Evolutionary conservation across 2,888 invertebrate genomes (phyloP).

Genomic region (Chelonus formosanus): DNA sequence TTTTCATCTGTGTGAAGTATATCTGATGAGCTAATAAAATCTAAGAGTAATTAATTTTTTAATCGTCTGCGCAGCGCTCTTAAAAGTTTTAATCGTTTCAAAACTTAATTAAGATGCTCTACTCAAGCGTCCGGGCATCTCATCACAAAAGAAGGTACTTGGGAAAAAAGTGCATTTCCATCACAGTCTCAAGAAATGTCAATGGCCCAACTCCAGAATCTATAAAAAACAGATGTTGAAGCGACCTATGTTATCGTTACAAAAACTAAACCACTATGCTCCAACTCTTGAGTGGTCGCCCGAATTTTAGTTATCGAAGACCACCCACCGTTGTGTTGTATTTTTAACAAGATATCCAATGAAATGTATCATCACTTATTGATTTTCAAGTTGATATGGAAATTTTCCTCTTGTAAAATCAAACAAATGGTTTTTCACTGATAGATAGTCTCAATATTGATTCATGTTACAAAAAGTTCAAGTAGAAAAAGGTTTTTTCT

Average conservation of each 20-base stretch:
- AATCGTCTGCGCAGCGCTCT: slow-evolving; percentile 3
- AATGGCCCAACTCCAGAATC: not conserved
- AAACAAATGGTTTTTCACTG: too few species aligned
- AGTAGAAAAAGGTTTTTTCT: too few species aligned
- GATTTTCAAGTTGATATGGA: too few species aligned
- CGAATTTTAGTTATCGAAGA: too few species aligned
- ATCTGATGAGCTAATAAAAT: not conserved
- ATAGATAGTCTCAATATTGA: too few species aligned
- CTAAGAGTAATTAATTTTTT: slow-evolving; percentile 7
- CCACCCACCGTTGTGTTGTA: too few species aligned
- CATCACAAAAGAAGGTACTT: not conserved
- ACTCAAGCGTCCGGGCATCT: not conserved
- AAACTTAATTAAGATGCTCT: slow-evolving; percentile 8
- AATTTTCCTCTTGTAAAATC: too few species aligned
- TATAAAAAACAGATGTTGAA: slow-evolving; percentile 2
- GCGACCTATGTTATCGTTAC: not conserved
- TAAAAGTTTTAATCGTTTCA: slow-evolving; percentile 13
- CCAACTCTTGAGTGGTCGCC: not conserved
- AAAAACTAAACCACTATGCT: slow-evolving; percentile 10
- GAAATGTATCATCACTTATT: too few species aligned
- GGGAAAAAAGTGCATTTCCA: slow-evolving; percentile 2
- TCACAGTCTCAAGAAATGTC: slow-evolving; percentile 4
- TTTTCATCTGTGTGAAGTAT: too few species aligned
- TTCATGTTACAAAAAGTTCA: too few species aligned
- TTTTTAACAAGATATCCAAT: too few species aligned